Percentiles rank a stretch among this genome's conserved stretches.
These are phyloP conservation scores for Pandion haliaetus DNA, from an alignment of 2,113 vertebrate genomes.

Conservation along the genomic window DNA sequence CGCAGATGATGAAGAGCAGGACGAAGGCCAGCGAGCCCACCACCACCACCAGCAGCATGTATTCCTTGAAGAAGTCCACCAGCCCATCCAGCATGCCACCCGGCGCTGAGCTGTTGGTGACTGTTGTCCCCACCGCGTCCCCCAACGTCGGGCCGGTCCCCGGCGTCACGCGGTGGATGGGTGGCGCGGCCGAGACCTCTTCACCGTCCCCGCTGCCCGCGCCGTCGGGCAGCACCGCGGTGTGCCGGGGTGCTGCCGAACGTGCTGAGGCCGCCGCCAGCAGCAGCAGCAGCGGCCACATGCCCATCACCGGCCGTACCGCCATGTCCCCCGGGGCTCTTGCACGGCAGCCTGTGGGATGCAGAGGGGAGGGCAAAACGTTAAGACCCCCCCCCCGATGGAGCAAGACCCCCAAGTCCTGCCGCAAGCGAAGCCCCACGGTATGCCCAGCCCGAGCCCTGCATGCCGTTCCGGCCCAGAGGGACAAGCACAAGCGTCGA, in stretches of 20 bases:
- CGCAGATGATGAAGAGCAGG: constrained; percentile 90
- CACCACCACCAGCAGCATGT: constrained; percentile 88
- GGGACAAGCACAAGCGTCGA: too few relatives aligned
- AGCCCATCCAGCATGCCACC: constrained; percentile 80
- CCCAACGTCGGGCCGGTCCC: not conserved
- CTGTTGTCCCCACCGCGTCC: constrained; percentile 61
- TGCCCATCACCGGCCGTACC: not conserved
- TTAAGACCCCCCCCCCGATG: accelerated
- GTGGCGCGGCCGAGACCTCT: constrained; percentile 71
- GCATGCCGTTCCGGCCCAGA: accelerated
- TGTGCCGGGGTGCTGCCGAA: not conserved
- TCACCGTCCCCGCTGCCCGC: constrained; percentile 80
- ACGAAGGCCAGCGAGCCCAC: constrained; percentile 88
- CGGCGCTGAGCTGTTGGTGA: constrained; percentile 77
- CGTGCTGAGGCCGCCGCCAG: not conserved
- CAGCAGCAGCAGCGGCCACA: constrained; percentile 46
- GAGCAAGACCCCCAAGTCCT: not conserved
- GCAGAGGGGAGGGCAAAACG: not conserved
- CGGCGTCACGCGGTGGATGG: not conserved
- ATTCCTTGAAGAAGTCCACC: constrained; percentile 88
- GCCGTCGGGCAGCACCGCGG: constrained; percentile 18
- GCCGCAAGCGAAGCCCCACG: accelerated
- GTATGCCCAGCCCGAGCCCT: accelerated
- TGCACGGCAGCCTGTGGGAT: not conserved
- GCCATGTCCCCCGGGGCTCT: not conserved